phyloP scores from a whole-genome alignment of 2,113 vertebrate genomes.

The Sylvia atricapilla region DNA sequence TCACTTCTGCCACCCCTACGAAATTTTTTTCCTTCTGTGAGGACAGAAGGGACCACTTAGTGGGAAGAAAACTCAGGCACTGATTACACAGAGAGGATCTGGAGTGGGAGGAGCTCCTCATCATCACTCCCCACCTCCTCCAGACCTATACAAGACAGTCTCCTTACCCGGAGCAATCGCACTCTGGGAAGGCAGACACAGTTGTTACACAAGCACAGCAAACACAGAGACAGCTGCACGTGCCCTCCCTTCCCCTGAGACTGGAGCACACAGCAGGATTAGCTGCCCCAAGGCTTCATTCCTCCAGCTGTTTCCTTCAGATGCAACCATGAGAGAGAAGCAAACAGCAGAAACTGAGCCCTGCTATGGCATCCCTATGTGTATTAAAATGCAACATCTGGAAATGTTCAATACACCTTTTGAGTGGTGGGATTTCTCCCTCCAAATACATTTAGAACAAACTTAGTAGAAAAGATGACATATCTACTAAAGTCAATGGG shows the following conservation, averaged over 20 bases:
- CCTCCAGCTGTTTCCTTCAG: not conserved
- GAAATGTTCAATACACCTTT: not conserved
- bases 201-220: not conserved
- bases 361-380: not conserved
- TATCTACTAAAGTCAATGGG: not conserved
- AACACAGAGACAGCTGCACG: not conserved
- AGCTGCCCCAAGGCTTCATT: not conserved
- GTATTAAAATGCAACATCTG: not conserved
- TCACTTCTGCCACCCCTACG: not conserved
- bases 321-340: not conserved
- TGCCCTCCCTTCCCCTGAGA: not conserved
- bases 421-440: not conserved
- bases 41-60: not conserved
- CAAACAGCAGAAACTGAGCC: not conserved
- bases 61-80: not conserved
- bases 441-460: not conserved
- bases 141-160: not conserved
- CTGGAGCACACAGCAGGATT: not conserved
- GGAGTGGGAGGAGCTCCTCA: not conserved
- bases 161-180: rapidly evolving
- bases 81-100: not conserved
- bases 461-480: not conserved
- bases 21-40: not conserved
- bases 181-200: not conserved
- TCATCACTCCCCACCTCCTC: not conserved